Conservation (phyloP, 2,888 invertebrate species). For the Synanthedon tipuliformis region DNA sequence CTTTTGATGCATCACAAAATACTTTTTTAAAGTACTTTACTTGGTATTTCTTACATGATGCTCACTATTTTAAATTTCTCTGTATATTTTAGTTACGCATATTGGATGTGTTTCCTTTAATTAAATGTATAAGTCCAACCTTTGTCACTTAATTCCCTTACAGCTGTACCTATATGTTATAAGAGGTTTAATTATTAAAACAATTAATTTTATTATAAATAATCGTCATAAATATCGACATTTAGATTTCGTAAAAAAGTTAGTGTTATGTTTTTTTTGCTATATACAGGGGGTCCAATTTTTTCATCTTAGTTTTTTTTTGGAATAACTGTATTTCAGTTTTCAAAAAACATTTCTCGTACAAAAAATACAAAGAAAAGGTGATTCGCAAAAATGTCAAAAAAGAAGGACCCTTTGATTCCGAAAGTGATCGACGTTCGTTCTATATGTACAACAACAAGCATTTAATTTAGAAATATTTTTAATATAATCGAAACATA, state of each 20-base stretch:
- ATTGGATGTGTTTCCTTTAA: conserved; percentile 19
- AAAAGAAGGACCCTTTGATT: not conserved
- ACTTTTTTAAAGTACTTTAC: too few species aligned
- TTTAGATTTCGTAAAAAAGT: conserved; percentile 48
- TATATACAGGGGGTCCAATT: conserved; percentile 7
- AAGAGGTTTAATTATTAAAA: not conserved
- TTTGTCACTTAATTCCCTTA: conserved; percentile 57
- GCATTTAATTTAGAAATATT: conserved; percentile 69
- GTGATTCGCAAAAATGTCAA: too few species aligned
- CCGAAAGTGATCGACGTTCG: not conserved
- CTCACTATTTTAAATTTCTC: not conserved
- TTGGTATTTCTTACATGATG: too few species aligned
- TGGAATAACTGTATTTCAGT: too few species aligned
- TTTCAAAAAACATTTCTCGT: too few species aligned
- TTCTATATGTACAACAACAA: conserved; percentile 64
- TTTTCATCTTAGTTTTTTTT: too few species aligned
- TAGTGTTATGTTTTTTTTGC: conserved; percentile 20
- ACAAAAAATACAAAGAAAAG: too few species aligned
- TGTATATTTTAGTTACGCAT: conserved; percentile 6
- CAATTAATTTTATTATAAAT: conserved; percentile 38
- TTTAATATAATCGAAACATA: conserved; percentile 50
- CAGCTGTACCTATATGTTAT: conserved; percentile 35
- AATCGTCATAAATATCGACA: conserved; percentile 54
- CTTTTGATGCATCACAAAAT: too few species aligned
- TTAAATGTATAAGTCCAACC: conserved; percentile 51